Conservation (phyloP, 2,888 invertebrate species). For the Metallyticus violacea region DNA sequence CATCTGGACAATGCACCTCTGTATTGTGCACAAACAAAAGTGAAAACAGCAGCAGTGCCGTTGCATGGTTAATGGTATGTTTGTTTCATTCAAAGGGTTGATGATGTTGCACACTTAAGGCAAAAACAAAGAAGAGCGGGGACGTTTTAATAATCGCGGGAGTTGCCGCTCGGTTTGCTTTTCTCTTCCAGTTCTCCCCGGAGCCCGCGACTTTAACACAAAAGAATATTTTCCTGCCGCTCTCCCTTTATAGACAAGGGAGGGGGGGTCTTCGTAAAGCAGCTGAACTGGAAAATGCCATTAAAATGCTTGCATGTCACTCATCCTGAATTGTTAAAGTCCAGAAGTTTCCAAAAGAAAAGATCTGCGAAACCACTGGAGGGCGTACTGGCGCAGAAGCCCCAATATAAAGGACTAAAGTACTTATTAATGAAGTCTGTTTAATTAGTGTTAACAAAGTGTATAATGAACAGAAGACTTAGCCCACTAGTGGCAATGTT, state of each 20-base stretch:
- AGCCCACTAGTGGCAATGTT: no score
- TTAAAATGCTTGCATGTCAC: not conserved
- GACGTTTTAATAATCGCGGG: not conserved
- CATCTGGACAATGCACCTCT: not conserved
- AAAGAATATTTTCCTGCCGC: not conserved
- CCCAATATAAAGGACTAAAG: no score
- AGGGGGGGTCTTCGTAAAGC: not conserved
- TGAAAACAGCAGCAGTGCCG: not conserved
- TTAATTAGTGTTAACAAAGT: no score
- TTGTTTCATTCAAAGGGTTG: not conserved
- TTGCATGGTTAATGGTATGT: not conserved
- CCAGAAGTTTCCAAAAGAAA: not conserved
- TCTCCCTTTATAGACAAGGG: not conserved
- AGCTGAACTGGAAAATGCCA: not conserved
- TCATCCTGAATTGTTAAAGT: no score
- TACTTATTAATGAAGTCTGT: no score
- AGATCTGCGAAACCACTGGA: not conserved
- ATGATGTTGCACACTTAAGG: not conserved
- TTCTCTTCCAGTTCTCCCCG: not conserved
- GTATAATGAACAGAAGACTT: no score
- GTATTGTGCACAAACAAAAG: not conserved
- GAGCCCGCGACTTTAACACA: not conserved
- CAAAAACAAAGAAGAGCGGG: not conserved
- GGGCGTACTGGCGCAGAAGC: no score
- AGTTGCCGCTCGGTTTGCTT: not conserved